Base-by-base conservation (phyloP, 2,888 invertebrate genomes). In the Tachina lurida region DNA sequence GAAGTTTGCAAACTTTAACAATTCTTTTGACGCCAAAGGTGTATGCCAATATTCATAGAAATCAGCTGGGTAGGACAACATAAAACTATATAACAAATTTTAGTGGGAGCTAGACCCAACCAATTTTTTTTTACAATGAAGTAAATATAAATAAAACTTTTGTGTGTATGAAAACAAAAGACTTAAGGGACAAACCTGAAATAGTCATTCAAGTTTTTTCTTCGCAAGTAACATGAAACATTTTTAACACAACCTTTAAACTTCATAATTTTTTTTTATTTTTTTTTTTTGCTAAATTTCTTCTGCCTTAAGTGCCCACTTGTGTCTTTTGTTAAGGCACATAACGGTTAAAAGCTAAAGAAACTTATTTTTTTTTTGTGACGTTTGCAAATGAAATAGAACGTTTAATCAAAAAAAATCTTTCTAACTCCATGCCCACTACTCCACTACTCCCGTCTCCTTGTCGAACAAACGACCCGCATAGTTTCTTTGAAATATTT, bases 331-430 rank as follows among this genome's bases (percentile, higher is more conserved):
- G 31, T 31, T 0, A 31, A 43, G 10, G 70, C 70, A 62, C 52
- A 78, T 43, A 52, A 62, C 17, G 22, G 1, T 10, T 31, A 22
- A 68, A 52, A 81, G 45, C 41, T 43, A 70, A 78, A 73, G 77
- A 84, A 78, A 78, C 68, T 84, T 74, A n/a, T 71, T 74, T 71
- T 17, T 41, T 49, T 12, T 68, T 67, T 15, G 0, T 31, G 31
- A 5, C 31, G 10, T 56, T 67, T 58, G 5, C 54, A 77, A 56
- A 8, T 45, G 10, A 71, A 80, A 63, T 73, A 68, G 76, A 80
- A 81, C 80, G 45, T 71, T 73, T 75, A 70, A 77, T 82, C 73
- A 68, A 15, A 58, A 54, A 58, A 62, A 70, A 81, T 85, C 81
- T 77, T 77, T 84, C 70, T 70, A 67, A 47, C 39, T 73, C 19